Base-by-base conservation (phyloP, 2,888 invertebrate genomes). In the Epinotia bilunana region DNA sequence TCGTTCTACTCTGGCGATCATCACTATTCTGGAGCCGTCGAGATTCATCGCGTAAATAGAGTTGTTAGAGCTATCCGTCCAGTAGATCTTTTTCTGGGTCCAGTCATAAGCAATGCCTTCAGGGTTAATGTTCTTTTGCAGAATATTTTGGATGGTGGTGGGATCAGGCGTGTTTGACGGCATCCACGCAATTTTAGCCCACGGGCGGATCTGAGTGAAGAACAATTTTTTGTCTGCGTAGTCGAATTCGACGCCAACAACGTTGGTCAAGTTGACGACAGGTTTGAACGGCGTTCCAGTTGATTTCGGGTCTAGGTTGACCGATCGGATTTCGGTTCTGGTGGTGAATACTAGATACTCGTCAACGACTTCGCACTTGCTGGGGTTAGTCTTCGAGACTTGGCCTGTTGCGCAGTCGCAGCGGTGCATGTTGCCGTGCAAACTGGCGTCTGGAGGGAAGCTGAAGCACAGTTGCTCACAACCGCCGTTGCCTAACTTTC, bases 381-480 rank as follows among this genome's bases (percentile, higher is more conserved):
- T 96, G 0, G 95, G 95, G 55, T 95, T 95, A 74, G 95, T 95
- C 0, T 92, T 85, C 0, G 95, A 93, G 12, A 99, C 90, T 80
- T 96, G 95, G 0, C 99, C 99, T 0, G 97, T 97, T 0, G 99
- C 97, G 87, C 99, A 99, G n/a, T 97, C 98, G 87, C 99, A 99
- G 53, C 95, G 95, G 80, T 96, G 96, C 68, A 94, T 95, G 39
- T 94, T 87, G 2, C 92, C 91, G 53, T 93, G 92, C 11, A 60
- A n/a, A n/a, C 90, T 87, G 0, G 94, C 85, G 12, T 97, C 96
- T 0, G 95, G 95, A 0, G 99, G 98, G 84, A 97, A 96, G 61
- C 99, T 97, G 90, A 99, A 99, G 88, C 99, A 99, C 0, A 99
- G 95, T 85, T 99, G 99, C 67, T 98, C 97, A 87, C 99, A 99